Conservation (phyloP, 1,140 invertebrate genomes). For the Zaprionus davidi region DNA sequence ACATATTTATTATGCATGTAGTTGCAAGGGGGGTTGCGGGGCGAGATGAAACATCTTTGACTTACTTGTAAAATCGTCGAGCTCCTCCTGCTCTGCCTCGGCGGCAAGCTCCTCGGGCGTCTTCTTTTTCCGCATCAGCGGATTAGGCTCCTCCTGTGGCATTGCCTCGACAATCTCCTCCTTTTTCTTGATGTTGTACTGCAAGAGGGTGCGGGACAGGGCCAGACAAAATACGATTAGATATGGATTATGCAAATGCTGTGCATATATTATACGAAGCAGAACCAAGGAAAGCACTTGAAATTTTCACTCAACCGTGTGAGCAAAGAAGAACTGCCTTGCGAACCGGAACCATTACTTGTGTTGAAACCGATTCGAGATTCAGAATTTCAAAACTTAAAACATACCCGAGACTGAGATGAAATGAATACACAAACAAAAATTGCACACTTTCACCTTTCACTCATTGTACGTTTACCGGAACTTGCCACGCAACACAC, state of each 20-base stretch:
- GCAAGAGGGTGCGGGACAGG: constrained; percentile 48
- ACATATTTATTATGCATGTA: constrained; percentile 24
- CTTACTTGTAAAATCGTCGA: constrained; percentile 99
- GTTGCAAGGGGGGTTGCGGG: neutral
- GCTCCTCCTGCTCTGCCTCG: constrained; percentile 96
- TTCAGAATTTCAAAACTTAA: neutral
- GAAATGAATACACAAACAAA: neutral
- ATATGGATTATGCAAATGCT: neutral
- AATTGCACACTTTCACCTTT: neutral
- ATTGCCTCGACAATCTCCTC: constrained; percentile 93
- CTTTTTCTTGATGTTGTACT: constrained; percentile 99
- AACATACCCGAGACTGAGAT: neutral
- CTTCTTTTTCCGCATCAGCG: constrained; percentile 97
- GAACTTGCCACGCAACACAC: neutral
- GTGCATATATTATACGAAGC: neutral
- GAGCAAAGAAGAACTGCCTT: neutral
- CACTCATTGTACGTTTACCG: neutral
- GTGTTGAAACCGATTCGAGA: neutral
- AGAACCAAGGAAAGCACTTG: neutral
- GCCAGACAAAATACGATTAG: neutral
- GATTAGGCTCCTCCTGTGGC: constrained; percentile 93
- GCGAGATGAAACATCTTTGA: constrained; percentile 55
- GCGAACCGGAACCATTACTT: neutral
- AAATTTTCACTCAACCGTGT: neutral
- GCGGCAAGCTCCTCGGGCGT: constrained; percentile 97